Evolutionary conservation across 2,797 vertebrate genomes (phyloP), one percentile per base, ranked within the genome.

Genomic region (Coccyzus lansbergi): DNA sequence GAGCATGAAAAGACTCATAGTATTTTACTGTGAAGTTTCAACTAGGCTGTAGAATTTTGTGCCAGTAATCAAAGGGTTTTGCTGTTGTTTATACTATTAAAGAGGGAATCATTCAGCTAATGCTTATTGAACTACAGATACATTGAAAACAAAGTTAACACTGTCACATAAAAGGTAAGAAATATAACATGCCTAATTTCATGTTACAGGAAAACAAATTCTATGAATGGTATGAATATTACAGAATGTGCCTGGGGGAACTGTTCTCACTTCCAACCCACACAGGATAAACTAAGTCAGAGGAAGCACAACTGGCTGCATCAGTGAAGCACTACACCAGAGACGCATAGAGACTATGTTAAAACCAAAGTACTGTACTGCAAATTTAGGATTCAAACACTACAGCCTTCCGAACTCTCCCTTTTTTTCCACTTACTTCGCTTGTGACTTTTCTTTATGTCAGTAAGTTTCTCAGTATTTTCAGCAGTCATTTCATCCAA

Each of bases 401-500:
- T 65, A 33, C 24, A 69, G 62, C 22, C 55, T 83, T 65, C 83
- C 52, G 84, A 25, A 40, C 25, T 48, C 33, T 78, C 38, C 20
- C 7, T 56, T 24, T 22, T 89, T 22, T 56, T 83, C 33, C 33
- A 97, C 98, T 97, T 94, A 98, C 98, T 21, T 94, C 97, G 93
- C 76, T 96, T 97, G 53, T 92, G 97, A 70, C 90, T 92, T 59
- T 94, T 96, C 79, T 84, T 95, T 34, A 83, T 14, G 10, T 98
- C 97, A 42, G 82, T 63, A 44, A 85, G 86, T 55, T 34, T 79
- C 20, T 96, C 96, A 20, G 68, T 25, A 24, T 48, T 91, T 86
- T 97, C 97, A 10, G 72, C 17, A 26, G 49, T 12, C 1, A 78
- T 55, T 28, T 97, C 97, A 48, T 98, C 97, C 69, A 91, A 62